Percentiles rank a stretch among this genome's conserved stretches.
These are phyloP conservation scores for Leptoteleia sp. DNA, from an alignment of 1,140 invertebrate species.

Conservation along the genomic window DNA sequence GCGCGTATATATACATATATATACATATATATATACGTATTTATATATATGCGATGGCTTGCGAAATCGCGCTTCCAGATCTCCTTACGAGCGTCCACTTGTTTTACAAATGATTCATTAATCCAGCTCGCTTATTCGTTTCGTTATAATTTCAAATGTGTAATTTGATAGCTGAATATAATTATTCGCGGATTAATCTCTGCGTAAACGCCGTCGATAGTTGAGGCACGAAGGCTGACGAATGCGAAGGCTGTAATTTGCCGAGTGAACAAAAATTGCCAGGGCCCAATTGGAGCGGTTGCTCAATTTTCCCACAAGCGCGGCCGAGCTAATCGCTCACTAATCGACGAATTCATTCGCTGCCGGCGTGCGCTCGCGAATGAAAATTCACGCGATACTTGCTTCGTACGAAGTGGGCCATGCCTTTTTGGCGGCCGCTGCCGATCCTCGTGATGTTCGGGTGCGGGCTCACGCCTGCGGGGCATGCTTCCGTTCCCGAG, in stretches of 20 bases:
- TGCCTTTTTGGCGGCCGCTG: constrained; percentile 28
- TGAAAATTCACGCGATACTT: constrained; percentile 34
- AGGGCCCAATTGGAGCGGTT: constrained; percentile 28
- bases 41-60: constrained; percentile 6
- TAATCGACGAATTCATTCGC: constrained; percentile 32
- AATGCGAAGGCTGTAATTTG: constrained; percentile 43
- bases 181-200: constrained; percentile 36
- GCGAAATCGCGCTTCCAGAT: constrained; percentile 49
- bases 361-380: constrained; percentile 3
- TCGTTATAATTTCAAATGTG: constrained; percentile 39
- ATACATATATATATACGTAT: too few relatives aligned
- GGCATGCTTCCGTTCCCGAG: constrained; percentile 79
- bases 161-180: constrained; percentile 21
- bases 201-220: not conserved
- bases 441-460: constrained; percentile 28
- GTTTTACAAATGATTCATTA: constrained; percentile 57
- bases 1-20: too few relatives aligned
- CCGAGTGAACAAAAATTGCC: constrained; percentile 21
- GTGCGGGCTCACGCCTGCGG: constrained; percentile 65
- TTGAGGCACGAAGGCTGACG: constrained; percentile 3
- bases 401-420: constrained; percentile 25
- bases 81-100: constrained; percentile 35
- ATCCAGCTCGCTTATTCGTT: constrained; percentile 27
- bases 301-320: constrained; percentile 49
- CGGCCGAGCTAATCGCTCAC: constrained; percentile 25